Base-by-base conservation (phyloP, 2,797 vertebrate species). In the Anguilla anguilla region DNA sequence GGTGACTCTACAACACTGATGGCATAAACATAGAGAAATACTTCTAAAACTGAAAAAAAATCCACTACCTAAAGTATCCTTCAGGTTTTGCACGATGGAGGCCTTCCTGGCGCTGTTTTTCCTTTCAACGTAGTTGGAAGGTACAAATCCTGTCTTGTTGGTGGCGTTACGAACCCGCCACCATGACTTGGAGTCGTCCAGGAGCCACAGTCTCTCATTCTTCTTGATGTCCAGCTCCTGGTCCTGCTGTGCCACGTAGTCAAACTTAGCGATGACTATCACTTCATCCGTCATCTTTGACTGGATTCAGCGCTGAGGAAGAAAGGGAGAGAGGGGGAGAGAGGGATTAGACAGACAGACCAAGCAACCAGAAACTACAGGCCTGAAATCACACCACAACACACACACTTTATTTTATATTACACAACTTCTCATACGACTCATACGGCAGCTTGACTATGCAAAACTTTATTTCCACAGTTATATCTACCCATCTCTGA, bases 161-260 rank as follows among this genome's bases (percentile, higher is more conserved):
- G 96, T 97, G 88, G 97, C 96, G 88, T 98, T 98, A 88, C 97
- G 95, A 85, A 98, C 97, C 84, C 97, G 95, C 97, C 97, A 98
- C 97, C 97, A 98, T 89, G 97, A 98, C 90, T 98, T 98, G 55
- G 97, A 98, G 94, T 98, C 97, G 19, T 98, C 97, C 46, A 98
- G 93, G 49, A 98, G 97, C 97, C 97, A 97, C 53, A 98, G 96
- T 31, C 97, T 96, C 93, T 98, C 97, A 25, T 98, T 98, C 93
- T 98, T 98, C 94, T 97, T 98, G 89, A 98, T 98, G 94, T 98
- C 97, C 92, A 98, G 94, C 94, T 98, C 97, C 96, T 98, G 97
- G 93, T 98, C 97, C 95, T 98, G 97, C 94, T 98, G 97, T 88
- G 97, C 97, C 94, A 97, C 96, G 93, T 98, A 98, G 94, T 98